phyloP scores from a whole-genome alignment of 2,888 invertebrate genomes.

The Coecobrya sp. region DNA sequence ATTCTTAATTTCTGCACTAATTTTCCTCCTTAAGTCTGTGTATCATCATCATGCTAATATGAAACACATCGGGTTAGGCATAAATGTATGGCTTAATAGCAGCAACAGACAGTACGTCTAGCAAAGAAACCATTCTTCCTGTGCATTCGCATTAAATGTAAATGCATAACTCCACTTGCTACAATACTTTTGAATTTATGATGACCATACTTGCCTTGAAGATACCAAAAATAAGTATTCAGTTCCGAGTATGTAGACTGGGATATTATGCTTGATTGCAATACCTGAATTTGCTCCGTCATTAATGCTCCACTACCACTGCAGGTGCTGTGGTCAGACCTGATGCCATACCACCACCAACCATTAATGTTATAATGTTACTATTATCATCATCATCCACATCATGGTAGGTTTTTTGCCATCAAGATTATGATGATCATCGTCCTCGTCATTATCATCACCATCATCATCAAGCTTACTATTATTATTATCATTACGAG shows the following conservation, averaged over 20 bases:
- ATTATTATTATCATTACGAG: conserved; percentile 78
- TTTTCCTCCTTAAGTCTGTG: conserved; percentile 43
- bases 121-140: conserved; percentile 19
- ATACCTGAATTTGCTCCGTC: conserved; percentile 50
- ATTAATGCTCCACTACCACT: conserved; percentile 45
- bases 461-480: conserved; percentile 75
- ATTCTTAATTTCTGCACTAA: conserved; percentile 74
- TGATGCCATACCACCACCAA: conserved; percentile 43
- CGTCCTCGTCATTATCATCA: conserved; percentile 70
- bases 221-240: conserved; percentile 58
- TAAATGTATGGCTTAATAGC: neutral
- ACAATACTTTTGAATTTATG: neutral
- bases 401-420: conserved; percentile 58
- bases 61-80: neutral
- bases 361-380: conserved; percentile 62
- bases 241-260: conserved; percentile 28
- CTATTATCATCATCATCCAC: conserved; percentile 59
- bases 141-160: neutral
- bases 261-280: conserved; percentile 52
- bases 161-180: neutral
- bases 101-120: conserved; percentile 15
- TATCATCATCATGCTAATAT: neutral
- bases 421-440: conserved; percentile 79
- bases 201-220: conserved; percentile 46
- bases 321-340: conserved; percentile 50